phyloP scores from a whole-genome alignment of 2,797 vertebrate genomes.

The Miichthys miiuy region DNA sequence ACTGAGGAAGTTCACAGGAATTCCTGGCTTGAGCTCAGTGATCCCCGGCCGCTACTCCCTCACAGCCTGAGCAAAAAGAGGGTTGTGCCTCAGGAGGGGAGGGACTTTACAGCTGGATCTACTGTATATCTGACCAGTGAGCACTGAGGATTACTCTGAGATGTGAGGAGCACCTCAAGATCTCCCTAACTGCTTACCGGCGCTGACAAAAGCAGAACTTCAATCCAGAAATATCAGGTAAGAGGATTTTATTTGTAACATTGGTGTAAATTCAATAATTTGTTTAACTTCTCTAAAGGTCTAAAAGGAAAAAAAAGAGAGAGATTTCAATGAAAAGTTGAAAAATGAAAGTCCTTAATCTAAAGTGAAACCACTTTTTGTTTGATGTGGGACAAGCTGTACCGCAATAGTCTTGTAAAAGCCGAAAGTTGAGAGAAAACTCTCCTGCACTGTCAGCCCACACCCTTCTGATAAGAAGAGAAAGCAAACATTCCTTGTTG shows the following conservation, averaged over 20 bases:
- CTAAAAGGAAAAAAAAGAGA: too few species aligned
- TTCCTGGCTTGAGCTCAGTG: conserved; percentile 41
- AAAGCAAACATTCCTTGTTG: conserved; percentile 63
- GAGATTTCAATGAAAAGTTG: background rate
- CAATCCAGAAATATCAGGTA: conserved; percentile 48
- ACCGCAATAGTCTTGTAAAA: background rate
- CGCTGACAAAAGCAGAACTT: background rate
- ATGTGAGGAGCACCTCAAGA: conserved; percentile 19
- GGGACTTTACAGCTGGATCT: conserved; percentile 36
- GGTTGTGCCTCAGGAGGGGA: conserved; percentile 44
- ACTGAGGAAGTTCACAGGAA: conserved; percentile 68
- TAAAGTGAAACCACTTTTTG: background rate
- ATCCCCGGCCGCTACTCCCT: background rate
- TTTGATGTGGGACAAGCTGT: accelerated
- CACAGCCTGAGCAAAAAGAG: conserved; percentile 15
- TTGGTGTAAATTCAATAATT: background rate
- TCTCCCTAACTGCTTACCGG: background rate
- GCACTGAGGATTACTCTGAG: conserved; percentile 5
- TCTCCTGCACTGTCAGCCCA: conserved; percentile 23
- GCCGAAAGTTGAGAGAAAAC: background rate
- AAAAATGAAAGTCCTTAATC: background rate
- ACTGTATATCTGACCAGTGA: conserved; percentile 50
- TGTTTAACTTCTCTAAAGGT: background rate
- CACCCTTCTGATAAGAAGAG: conserved; percentile 54
- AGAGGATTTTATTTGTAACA: background rate